These are phyloP conservation scores for Augochlora pura DNA, from an alignment of 1,140 invertebrate species.

Conservation along the genomic window DNA sequence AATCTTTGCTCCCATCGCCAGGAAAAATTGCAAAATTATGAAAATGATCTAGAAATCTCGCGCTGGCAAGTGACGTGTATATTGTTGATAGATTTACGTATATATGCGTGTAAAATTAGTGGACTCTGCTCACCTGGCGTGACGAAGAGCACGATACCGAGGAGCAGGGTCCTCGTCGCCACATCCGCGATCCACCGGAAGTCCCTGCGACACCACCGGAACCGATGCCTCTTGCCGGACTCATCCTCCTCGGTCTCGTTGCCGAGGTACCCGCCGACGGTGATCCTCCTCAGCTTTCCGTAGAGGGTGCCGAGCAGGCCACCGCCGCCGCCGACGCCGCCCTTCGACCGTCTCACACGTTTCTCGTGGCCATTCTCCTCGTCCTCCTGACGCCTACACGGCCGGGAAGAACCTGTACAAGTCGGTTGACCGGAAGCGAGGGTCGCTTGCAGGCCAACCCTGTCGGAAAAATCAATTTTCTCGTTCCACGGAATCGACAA, in stretches of 20 bases:
- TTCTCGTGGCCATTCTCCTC: slow-evolving; percentile 60
- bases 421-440: slow-evolving; percentile 77
- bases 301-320: slow-evolving; percentile 47
- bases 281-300: slow-evolving; percentile 54
- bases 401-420: slow-evolving; percentile 66
- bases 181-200: slow-evolving; percentile 74
- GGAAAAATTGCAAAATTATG: too few relatives aligned
- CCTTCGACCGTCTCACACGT: slow-evolving; percentile 56
- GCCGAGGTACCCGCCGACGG: slow-evolving; percentile 8
- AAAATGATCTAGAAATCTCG: too few relatives aligned
- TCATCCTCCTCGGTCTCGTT: slow-evolving; percentile 46
- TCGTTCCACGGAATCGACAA: not conserved
- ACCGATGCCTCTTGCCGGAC: slow-evolving; percentile 65
- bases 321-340: slow-evolving; percentile 36
- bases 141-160: slow-evolving; percentile 76
- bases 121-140: slow-evolving; percentile 70
- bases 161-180: slow-evolving; percentile 73
- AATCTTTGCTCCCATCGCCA: too few relatives aligned
- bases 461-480: slow-evolving; percentile 14
- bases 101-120: too few relatives aligned
- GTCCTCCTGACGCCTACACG: slow-evolving; percentile 59
- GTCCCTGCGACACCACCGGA: slow-evolving; percentile 71
- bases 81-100: too few relatives aligned
- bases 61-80: too few relatives aligned
- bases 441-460: slow-evolving; percentile 59